Conservation (phyloP, 2,113 vertebrate species). For the Cyanocitta stelleri region DNA sequence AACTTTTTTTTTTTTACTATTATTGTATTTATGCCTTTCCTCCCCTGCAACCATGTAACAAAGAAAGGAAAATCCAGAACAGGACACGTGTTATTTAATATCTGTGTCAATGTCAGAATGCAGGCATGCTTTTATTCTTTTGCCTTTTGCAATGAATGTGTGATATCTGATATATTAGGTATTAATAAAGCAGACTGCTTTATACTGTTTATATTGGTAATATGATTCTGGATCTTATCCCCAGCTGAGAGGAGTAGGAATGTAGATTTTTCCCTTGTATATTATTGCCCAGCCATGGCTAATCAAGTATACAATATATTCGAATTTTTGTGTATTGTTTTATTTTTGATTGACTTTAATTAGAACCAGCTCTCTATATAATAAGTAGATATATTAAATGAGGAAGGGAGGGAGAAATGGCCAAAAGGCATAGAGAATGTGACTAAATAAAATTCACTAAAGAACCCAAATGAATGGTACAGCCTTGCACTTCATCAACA, state of each 20-base stretch:
- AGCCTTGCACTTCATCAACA: not conserved
- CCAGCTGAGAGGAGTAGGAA: constrained; percentile 53
- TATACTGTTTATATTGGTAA: constrained; percentile 63
- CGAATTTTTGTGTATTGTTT: constrained; percentile 28
- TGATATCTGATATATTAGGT: constrained; percentile 64
- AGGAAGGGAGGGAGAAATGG: not conserved
- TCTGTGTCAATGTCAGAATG: constrained; percentile 56
- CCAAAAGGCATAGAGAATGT: not conserved
- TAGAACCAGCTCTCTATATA: constrained; percentile 23
- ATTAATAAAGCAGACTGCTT: constrained; percentile 62
- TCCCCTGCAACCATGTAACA: constrained; percentile 45
- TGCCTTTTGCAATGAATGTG: constrained; percentile 59
- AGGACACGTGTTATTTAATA: constrained; percentile 61
- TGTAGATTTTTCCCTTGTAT: constrained; percentile 18
- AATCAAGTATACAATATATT: constrained; percentile 4
- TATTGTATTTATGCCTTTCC: constrained; percentile 32
- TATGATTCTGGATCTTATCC: constrained; percentile 52
- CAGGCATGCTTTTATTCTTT: constrained; percentile 58
- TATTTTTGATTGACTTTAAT: constrained; percentile 45
- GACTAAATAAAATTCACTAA: not conserved
- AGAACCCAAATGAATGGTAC: not conserved
- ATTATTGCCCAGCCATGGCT: constrained; percentile 43
- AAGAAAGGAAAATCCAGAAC: constrained; percentile 62
- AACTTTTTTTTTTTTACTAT: not conserved
- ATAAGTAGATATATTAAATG: constrained; percentile 1